Evolutionary conservation across 2,113 vertebrate genomes (phyloP), one percentile per base, ranked within the genome.

Genomic region (Perccottus glenii): DNA sequence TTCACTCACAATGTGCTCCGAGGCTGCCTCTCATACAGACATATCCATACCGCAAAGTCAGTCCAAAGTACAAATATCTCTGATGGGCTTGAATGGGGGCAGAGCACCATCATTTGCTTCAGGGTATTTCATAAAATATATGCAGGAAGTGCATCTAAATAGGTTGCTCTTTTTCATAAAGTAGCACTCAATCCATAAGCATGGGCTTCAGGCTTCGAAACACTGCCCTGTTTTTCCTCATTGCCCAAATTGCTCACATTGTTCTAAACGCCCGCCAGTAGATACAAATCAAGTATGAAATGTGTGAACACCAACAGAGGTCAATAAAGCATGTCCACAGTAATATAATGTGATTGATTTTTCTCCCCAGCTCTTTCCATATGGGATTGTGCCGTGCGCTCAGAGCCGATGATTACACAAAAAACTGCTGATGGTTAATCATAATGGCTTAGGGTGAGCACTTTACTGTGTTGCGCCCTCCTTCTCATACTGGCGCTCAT

Each of bases 281-380:
- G 82, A 90, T 88, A 90, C 87, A 92, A 90, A 91, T 91, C 85
- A 89, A 87, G 84, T 85, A 86, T 85, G 88, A 90, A 88, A 86
- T 90, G 89, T 88, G 87, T 75, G 85, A 88, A 89, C 86, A 90
- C 83, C 85, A 90, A 88, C 90, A 89, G 86, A 88, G 88, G 88
- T 89, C 87, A 90, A 87, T 88, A 90, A 86, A 87, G 83, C 86
- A 86, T 84, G 84, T 88, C 88, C 85, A 88, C 85, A 82, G 81
- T 85, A 84, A 88, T 90, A 91, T 90, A 90, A 90, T 91, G 90
- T 88, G 83, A 90, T 92, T 90, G 89, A 90, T 90, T 89, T 87
- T 87, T 57, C 82, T 87, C 87, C 73, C 65, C 80, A 77, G 81
- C 73, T 74, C 77, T 83, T 84, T 83, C 77, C 85, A 78, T 85